phyloP scores from a whole-genome alignment of 1,140 invertebrate genomes.

The Rhynchophorus ferrugineus region DNA sequence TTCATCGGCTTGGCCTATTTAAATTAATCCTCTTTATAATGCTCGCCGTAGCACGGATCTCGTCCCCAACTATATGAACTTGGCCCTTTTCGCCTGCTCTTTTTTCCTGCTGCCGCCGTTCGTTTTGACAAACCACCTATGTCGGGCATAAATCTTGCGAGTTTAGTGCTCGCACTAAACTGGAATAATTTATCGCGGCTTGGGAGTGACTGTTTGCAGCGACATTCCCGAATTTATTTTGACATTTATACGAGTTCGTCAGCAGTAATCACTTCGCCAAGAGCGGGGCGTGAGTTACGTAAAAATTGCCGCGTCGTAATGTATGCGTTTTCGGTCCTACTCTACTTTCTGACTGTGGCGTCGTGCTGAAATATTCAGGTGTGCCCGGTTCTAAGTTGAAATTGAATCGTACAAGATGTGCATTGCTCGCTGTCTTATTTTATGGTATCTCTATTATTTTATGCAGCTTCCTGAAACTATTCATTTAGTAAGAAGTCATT shows the following conservation, averaged over 20 bases:
- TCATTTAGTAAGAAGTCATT: too few species aligned
- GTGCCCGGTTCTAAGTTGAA: not conserved
- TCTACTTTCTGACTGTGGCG: too few species aligned
- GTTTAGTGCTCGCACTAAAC: conserved; percentile 15
- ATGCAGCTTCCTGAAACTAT: too few species aligned
- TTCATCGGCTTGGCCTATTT: too few species aligned
- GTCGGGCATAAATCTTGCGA: conserved; percentile 18
- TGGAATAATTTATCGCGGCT: conserved; percentile 18
- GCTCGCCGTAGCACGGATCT: too few species aligned
- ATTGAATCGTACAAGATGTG: not conserved
- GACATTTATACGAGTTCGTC: conserved; percentile 16
- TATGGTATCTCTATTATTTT: too few species aligned
- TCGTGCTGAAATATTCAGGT: too few species aligned
- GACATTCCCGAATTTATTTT: conserved; percentile 21
- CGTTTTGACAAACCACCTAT: conserved; percentile 20
- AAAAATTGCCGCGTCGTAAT: conserved; percentile 7
- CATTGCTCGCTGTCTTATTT: too few species aligned
- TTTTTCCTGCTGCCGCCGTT: too few species aligned
- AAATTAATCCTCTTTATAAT: too few species aligned
- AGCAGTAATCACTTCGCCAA: conserved; percentile 13
- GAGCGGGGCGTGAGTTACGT: conserved; percentile 1
- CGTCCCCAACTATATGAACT: too few species aligned
- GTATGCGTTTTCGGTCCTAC: too few species aligned
- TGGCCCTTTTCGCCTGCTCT: not conserved
- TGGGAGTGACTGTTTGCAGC: conserved; percentile 18